A percentile compares a stretch with the other conserved stretches of the same genome.
phyloP scores from a whole-genome alignment of 2,113 vertebrate species.

The Misgurnus anguillicaudatus region DNA sequence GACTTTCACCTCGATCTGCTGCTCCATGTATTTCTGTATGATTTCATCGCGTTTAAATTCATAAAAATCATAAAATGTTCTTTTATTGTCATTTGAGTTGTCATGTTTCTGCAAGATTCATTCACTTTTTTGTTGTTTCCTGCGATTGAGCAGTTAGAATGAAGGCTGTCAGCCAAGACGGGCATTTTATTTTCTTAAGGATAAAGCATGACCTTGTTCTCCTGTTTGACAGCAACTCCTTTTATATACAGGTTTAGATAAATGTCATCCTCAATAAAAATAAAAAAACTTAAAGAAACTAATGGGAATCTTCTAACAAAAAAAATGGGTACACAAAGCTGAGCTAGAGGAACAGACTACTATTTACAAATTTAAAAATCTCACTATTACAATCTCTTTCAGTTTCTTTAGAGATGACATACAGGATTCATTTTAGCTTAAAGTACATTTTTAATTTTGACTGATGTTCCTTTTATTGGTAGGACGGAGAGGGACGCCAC shows the following conservation, averaged over 20 bases:
- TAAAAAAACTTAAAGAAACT: no score
- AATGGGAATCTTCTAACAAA: no score
- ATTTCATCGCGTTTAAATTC: background rate
- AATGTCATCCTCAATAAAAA: no score
- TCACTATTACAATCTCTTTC: no score
- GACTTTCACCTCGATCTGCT: background rate
- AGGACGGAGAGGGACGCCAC: conserved; percentile 97
- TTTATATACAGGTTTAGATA: no score
- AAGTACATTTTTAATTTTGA: background rate
- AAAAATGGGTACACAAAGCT: no score
- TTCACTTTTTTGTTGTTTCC: background rate
- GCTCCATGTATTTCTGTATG: background rate
- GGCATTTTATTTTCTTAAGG: background rate
- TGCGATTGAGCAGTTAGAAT: background rate
- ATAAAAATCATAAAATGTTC: background rate
- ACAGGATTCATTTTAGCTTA: background rate
- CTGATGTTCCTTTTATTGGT: conserved; percentile 24
- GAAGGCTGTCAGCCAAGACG: no score
- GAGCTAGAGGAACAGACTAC: no score
- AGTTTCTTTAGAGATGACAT: background rate
- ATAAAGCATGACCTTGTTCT: background rate
- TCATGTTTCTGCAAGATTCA: no score
- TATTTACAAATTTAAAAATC: no score
- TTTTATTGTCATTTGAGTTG: background rate
- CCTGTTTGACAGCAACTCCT: no score